A percentile compares a stretch with the other conserved stretches of the same genome.
Conservation (phyloP, 2,797 vertebrate genomes). For the Ctenopoma kingsleyae region DNA sequence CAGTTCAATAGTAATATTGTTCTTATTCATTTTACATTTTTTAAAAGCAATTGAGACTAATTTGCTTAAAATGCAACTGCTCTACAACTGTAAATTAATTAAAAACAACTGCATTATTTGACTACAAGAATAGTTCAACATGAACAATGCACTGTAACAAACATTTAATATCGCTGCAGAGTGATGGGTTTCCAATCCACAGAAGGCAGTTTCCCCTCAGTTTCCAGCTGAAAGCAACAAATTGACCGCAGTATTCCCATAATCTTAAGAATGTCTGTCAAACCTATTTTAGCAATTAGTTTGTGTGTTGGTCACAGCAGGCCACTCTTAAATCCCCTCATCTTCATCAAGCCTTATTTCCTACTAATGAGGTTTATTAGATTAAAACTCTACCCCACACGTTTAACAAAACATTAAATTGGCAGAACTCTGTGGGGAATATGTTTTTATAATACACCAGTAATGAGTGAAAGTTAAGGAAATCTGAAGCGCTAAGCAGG, state of each 20-base stretch:
- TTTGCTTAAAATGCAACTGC: slow-evolving; percentile 71
- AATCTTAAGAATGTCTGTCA: slow-evolving; percentile 47
- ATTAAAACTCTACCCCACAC: slow-evolving; percentile 84
- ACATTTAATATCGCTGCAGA: slow-evolving; percentile 4
- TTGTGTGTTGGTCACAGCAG: slow-evolving; percentile 54
- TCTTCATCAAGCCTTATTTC: slow-evolving; percentile 81
- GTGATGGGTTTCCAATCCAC: neutral
- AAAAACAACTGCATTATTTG: slow-evolving; percentile 35
- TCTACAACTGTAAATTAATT: slow-evolving; percentile 67
- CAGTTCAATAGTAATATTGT: slow-evolving; percentile 77
- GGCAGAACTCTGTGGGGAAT: slow-evolving; percentile 78
- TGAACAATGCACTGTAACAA: slow-evolving; percentile 8
- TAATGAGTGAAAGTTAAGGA: slow-evolving; percentile 79
- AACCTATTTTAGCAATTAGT: slow-evolving; percentile 70
- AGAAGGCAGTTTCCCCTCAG: neutral
- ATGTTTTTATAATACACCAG: slow-evolving; percentile 79
- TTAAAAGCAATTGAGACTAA: slow-evolving; percentile 75
- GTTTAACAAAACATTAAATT: slow-evolving; percentile 83
- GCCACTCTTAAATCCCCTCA: slow-evolving; percentile 64
- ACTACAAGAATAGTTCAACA: slow-evolving; percentile 7
- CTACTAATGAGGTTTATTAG: slow-evolving; percentile 85
- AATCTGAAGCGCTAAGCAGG: slow-evolving; percentile 70
- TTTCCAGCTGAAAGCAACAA: slow-evolving; percentile 8
- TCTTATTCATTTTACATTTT: slow-evolving; percentile 78
- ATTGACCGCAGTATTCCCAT: slow-evolving; percentile 24